A percentile compares a stretch with the other conserved stretches of the same genome.
phyloP scores from a whole-genome alignment of 1,140 invertebrate species.

The Anoplolepis gracilipes region DNA sequence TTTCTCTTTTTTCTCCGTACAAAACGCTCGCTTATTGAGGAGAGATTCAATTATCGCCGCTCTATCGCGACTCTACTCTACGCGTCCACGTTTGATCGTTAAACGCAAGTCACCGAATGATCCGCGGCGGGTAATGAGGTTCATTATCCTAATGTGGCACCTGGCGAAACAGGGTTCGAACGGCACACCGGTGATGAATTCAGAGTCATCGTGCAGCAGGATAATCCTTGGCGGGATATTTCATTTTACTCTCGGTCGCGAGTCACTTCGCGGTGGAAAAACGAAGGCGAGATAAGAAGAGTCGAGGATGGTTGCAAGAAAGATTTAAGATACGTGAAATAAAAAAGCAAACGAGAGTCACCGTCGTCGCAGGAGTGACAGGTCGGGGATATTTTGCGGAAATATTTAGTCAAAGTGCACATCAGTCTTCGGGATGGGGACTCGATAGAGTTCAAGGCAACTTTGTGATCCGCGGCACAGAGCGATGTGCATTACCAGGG shows the following conservation, averaged over 20 bases:
- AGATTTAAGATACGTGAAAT: background rate
- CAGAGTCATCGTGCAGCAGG: constrained; percentile 63
- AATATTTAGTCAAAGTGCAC: constrained; percentile 35
- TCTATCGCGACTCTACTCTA: constrained; percentile 32
- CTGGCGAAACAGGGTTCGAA: constrained; percentile 68
- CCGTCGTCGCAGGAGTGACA: constrained; percentile 7
- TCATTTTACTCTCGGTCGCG: constrained; percentile 57
- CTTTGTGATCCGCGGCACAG: constrained; percentile 69
- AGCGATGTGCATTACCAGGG: constrained; percentile 68
- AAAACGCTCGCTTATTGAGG: background rate
- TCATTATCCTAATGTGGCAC: constrained; percentile 75
- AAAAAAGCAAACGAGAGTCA: constrained; percentile 21
- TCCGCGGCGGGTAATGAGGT: constrained; percentile 62
- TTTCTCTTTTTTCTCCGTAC: background rate
- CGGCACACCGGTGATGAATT: constrained; percentile 45
- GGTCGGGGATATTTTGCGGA: no score
- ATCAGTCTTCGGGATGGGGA: constrained; percentile 55
- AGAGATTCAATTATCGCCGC: constrained; percentile 51
- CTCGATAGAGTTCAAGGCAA: constrained; percentile 75
- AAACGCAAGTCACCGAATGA: constrained; percentile 27
- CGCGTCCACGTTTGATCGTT: constrained; percentile 48
- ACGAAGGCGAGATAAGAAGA: background rate
- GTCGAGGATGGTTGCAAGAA: background rate
- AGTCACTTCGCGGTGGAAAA: background rate
- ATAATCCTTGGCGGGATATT: constrained; percentile 66